phyloP scores from a whole-genome alignment of 2,113 vertebrate genomes.

The Ochotona curzoniae region DNA sequence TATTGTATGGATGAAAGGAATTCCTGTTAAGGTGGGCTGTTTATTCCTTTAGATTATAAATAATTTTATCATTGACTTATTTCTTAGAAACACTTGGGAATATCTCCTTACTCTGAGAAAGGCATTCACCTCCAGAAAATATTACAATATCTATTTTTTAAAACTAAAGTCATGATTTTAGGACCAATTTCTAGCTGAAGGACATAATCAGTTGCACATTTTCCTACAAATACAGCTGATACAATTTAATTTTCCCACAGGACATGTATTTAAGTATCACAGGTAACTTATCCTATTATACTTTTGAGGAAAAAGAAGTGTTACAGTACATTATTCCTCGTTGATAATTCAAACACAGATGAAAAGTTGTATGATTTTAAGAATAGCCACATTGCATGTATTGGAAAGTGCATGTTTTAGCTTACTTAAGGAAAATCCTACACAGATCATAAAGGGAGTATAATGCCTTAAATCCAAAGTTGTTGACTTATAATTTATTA shows the following conservation, averaged over 20 bases:
- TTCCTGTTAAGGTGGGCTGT: neutral
- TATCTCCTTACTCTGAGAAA: neutral
- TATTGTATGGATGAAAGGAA: neutral
- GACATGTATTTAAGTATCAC: neutral
- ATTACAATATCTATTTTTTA: neutral
- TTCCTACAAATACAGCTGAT: neutral
- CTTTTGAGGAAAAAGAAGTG: neutral
- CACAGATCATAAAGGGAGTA: neutral
- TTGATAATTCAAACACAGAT: neutral
- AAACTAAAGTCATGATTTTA: neutral
- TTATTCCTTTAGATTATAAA: neutral
- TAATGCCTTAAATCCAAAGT: neutral
- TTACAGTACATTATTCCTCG: neutral
- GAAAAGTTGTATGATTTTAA: neutral
- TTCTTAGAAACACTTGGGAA: neutral
- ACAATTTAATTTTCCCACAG: neutral
- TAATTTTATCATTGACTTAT: neutral
- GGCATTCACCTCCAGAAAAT: neutral
- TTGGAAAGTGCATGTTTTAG: neutral
- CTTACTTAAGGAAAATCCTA: neutral
- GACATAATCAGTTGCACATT: neutral
- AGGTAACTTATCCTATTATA: neutral
- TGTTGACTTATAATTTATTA: neutral
- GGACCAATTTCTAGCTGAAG: neutral
- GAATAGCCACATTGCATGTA: neutral